Evolutionary conservation across 1,140 invertebrate species (phyloP), one percentile per base, ranked within the genome.

Genomic region (Elysia chlorotica): DNA sequence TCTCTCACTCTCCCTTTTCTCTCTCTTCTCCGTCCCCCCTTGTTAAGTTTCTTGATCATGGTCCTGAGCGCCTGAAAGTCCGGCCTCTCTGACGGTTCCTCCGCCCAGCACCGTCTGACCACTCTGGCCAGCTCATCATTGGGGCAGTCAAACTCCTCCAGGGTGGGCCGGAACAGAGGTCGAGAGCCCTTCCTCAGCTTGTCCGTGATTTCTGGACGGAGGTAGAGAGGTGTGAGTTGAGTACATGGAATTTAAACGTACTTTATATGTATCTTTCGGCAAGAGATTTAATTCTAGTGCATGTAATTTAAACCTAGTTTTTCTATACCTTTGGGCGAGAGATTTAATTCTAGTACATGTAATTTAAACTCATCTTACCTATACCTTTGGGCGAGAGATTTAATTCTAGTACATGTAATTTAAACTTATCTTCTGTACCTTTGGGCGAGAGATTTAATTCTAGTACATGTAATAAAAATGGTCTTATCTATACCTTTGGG

Each of bases 51-150:
- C 38, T 66, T 73, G 28, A 96, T 92, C 61, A 91, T 92, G 92
- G 79, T 96, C 94, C 81, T 97, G 95, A 0, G 93, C 91, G 38
- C 10, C 56, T 59, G 25, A 25, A 59, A 59, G 25, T 96, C 95
- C 0, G 95, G 96, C 78, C 96, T 86, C 38, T 96, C 95, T 0
- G 90, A 88, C 0, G 94, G 92, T 80, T 96, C 94, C 81, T 97
- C 95, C 0, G 93, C 91, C 96, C 96, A 98, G 83, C 96, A 97
- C 74, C 91, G 90, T 59, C 71, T 89, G 92, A 97, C 97, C 71
- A 98, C 88, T 31, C 91, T 90, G 5, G 92, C 91, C 0, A 97
- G 92, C 79, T 81, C 92, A 90, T 87, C 94, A 92, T 65, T 93
- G 91, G 74, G 88, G 69, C 89, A 83, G n/a, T 86, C 82, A 6